These are phyloP conservation scores for Lipotes vexillifer DNA, from an alignment of 2,113 vertebrate genomes.

Conservation along the genomic window DNA sequence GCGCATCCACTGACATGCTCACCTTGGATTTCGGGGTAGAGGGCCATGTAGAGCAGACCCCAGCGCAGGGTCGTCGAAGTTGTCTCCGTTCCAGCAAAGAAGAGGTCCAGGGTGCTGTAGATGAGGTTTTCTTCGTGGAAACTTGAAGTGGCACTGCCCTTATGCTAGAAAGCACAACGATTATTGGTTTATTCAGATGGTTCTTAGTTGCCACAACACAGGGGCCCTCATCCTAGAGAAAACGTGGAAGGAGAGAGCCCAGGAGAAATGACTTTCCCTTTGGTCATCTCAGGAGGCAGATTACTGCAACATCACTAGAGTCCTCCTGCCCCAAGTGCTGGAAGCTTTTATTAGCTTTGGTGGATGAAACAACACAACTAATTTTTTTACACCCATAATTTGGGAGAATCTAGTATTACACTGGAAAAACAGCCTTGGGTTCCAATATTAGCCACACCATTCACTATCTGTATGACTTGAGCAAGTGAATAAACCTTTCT, in stretches of 20 bases:
- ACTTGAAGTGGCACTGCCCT: neutral
- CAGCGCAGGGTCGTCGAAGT: constrained; percentile 83
- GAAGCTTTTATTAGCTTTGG: neutral
- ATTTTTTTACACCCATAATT: neutral
- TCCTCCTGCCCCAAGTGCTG: neutral
- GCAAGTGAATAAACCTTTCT: neutral
- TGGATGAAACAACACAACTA: neutral
- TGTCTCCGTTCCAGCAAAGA: constrained; percentile 84
- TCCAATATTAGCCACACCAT: neutral
- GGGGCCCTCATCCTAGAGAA: neutral
- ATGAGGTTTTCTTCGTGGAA: constrained; percentile 80
- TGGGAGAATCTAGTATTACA: neutral
- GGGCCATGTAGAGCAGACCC: constrained; percentile 85
- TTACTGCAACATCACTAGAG: neutral
- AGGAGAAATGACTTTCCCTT: neutral
- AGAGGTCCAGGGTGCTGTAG: constrained; percentile 78
- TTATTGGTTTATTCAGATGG: neutral
- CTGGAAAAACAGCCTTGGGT: neutral
- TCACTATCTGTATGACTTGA: neutral
- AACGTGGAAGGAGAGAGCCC: neutral
- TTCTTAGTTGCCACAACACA: neutral
- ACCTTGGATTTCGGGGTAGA: constrained; percentile 86
- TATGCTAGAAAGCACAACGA: constrained; percentile 24
- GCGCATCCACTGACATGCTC: rapidly evolving
- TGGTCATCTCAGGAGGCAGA: neutral